Evolutionary conservation across 2,113 vertebrate genomes (phyloP), one percentile per base, ranked within the genome.

Genomic region (Indri indri): DNA sequence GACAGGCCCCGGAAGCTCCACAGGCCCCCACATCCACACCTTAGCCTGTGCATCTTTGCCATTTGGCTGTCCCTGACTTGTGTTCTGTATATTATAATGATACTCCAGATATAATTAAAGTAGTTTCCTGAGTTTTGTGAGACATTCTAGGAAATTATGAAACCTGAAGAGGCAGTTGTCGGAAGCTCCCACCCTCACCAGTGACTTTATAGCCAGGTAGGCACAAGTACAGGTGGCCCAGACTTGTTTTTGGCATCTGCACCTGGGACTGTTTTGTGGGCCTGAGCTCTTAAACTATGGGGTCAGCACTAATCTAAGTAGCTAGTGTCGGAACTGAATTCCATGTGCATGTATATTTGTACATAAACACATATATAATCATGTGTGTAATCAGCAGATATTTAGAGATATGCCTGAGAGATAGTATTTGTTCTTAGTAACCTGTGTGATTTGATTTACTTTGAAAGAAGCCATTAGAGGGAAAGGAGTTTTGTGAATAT

Each of bases 401-500:
- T 16, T 79, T 86, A 86, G 3, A 22, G 34, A 59, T 32, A 65
- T 95, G 9, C 20, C 45, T 94, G 20, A 8, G 10, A 59, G 13
- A 30, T 16, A 34, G 42, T 83, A 65, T n/a, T 91, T 71, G 37
- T 63, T 37, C 34, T 73, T 94, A 47, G 61, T 34, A 86, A 23
- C 0, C 5, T 37, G 23, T 63, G 8, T 23, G 86, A 66, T 76
- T 32, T 61, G 34, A 63, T 57, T 93, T 86, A 70, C 81, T 93
- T 86, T 90, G 45, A 86, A 77, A 52, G 9, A 95, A 47, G 54
- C 3, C 14, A 94, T 94, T 30, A 79, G 12, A 90, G 34, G 63
- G 8, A 34, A 85, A 90, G 34, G 8, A 42, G 92, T 88, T 70
- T 88, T 96, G 70, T 97, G 47, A 85, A 88, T 86, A 66, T 84